phyloP scores from a whole-genome alignment of 2,888 invertebrate species.

The Charanyca ferruginea region DNA sequence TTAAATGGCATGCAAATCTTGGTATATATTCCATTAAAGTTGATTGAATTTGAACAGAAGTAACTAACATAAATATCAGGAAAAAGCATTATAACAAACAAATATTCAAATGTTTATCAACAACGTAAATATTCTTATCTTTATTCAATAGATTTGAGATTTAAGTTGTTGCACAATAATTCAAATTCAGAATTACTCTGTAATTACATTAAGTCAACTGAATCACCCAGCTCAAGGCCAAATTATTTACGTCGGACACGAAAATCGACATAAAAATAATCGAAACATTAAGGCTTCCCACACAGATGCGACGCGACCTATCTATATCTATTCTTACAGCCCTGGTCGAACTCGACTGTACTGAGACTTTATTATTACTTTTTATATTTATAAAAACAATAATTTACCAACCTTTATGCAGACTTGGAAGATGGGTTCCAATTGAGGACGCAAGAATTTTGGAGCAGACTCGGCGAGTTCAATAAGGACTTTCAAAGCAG shows the following conservation, averaged over 20 bases:
- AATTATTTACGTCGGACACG: constrained; percentile 33
- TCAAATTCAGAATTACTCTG: constrained; percentile 13
- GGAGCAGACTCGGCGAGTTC: constrained; percentile 98
- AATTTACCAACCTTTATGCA: constrained; percentile 70
- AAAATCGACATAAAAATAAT: constrained; percentile 27
- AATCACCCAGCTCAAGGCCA: constrained; percentile 35
- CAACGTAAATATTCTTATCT: not conserved
- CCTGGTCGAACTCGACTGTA: too few species aligned
- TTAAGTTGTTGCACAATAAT: constrained; percentile 8
- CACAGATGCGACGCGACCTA: constrained; percentile 11
- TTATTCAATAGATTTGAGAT: constrained; percentile 15
- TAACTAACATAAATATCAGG: constrained; percentile 6
- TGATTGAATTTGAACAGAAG: not conserved
- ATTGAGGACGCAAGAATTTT: constrained; percentile 97
- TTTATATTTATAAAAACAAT: too few species aligned
- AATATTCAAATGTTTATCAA: constrained; percentile 3
- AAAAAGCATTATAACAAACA: constrained; percentile 12
- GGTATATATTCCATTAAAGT: constrained; percentile 4
- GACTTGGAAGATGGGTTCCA: constrained; percentile 94
- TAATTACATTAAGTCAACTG: constrained; percentile 39
- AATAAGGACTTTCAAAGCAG: constrained; percentile 97
- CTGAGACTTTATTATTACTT: not conserved
- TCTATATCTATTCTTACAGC: constrained; percentile 24
- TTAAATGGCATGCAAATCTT: not conserved
- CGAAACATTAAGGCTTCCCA: constrained; percentile 26